Evolutionary conservation across 1,140 invertebrate species (phyloP).

Genomic region (Hirudo medicinalis): DNA sequence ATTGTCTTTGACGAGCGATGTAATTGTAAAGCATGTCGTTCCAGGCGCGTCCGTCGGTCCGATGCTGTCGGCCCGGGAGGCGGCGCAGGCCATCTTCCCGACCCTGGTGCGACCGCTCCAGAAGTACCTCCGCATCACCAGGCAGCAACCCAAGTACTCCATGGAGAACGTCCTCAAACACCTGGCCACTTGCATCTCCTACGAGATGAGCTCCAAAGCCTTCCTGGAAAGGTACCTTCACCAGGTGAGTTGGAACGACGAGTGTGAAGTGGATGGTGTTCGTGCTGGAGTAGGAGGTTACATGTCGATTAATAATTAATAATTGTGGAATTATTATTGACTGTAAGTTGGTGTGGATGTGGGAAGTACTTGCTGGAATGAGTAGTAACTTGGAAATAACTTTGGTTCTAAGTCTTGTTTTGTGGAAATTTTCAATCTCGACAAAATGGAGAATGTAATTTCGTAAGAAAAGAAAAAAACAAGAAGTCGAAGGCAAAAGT

Average conservation of each 20-base stretch:
- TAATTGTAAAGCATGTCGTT: no score
- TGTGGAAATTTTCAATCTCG: no score
- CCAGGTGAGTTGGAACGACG: conserved; percentile 38
- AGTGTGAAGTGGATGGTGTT: conserved; percentile 37
- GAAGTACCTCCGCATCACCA: conserved; percentile 83
- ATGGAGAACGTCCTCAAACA: conserved; percentile 78
- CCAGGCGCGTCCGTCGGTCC: neutral
- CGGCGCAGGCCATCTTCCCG: conserved; percentile 90
- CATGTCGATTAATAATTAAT: no score
- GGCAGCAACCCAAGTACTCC: conserved; percentile 85
- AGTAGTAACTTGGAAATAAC: no score
- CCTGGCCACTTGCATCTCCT: conserved; percentile 72
- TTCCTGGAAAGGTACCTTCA: conserved; percentile 59
- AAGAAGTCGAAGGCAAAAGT: no score
- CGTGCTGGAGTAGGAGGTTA: conserved; percentile 24
- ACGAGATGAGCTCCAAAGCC: conserved; percentile 79
- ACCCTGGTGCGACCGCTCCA: conserved; percentile 85
- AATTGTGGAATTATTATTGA: no score
- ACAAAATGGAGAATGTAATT: no score
- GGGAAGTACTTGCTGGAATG: no score
- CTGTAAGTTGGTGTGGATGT: no score
- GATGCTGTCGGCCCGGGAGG: conserved; percentile 55
- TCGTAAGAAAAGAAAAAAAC: no score
- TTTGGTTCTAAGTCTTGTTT: no score
- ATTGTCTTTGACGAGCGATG: no score